phyloP scores from a whole-genome alignment of 1,140 invertebrate species.

The Neodiprion fabricii region DNA sequence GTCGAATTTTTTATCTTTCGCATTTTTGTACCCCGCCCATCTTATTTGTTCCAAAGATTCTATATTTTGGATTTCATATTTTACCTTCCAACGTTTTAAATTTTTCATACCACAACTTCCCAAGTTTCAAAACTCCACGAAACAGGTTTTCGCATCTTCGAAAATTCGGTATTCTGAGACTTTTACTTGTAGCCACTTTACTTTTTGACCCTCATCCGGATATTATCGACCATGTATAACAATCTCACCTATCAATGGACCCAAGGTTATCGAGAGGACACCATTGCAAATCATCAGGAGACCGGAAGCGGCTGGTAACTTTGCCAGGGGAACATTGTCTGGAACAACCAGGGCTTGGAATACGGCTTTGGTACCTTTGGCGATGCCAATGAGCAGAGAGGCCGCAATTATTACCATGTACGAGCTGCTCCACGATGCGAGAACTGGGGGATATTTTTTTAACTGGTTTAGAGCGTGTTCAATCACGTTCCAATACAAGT shows the following conservation, averaged over 20 bases:
- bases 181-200: background rate
- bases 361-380: conserved; percentile 64
- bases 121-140: too few species aligned
- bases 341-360: conserved; percentile 67
- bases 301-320: conserved; percentile 69
- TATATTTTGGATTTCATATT: too few species aligned
- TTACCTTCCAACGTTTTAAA: too few species aligned
- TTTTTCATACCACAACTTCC: too few species aligned
- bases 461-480: background rate
- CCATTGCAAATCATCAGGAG: conserved; percentile 68
- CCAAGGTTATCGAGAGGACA: conserved; percentile 51
- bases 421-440: conserved; percentile 53
- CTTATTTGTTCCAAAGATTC: too few species aligned
- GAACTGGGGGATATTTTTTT: conserved; percentile 43
- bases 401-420: conserved; percentile 56
- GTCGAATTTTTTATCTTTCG: too few species aligned
- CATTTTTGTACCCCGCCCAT: too few species aligned
- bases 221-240: conserved; percentile 1
- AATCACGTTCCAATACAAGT: conserved; percentile 10
- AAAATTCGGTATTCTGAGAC: background rate
- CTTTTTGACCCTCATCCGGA: background rate
- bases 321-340: conserved; percentile 67
- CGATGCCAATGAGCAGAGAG: conserved; percentile 63
- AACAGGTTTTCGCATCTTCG: too few species aligned
- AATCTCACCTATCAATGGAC: conserved; percentile 56